These are phyloP conservation scores for Neoniphon sammara DNA, from an alignment of 2,797 vertebrate species.

Conservation along the genomic window DNA sequence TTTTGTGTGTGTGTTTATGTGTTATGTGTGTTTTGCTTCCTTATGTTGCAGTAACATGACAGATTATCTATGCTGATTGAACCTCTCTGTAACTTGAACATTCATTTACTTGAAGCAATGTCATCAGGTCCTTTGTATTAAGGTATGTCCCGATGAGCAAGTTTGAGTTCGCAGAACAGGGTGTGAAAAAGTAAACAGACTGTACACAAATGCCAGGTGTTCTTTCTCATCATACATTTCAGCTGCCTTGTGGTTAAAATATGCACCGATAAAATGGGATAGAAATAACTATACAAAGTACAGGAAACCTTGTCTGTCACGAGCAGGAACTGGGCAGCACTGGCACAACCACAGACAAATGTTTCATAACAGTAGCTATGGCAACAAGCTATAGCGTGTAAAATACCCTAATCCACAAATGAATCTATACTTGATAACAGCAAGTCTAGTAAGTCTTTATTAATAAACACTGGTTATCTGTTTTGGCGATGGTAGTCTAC, in stretches of 20 bases:
- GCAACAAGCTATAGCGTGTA: slow-evolving; percentile 37
- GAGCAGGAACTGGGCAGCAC: slow-evolving; percentile 54
- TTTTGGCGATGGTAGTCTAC: background rate
- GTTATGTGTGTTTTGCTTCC: background rate
- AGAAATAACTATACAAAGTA: slow-evolving; percentile 27
- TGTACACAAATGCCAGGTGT: background rate
- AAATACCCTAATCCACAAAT: slow-evolving; percentile 35
- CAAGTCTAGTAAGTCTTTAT: slow-evolving; percentile 2
- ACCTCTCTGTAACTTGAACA: background rate
- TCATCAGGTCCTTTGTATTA: background rate
- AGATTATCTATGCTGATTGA: background rate
- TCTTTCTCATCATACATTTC: slow-evolving; percentile 11
- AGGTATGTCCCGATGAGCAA: background rate
- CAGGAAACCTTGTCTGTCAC: slow-evolving; percentile 47
- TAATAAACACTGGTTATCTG: slow-evolving; percentile 5
- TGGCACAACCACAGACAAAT: slow-evolving; percentile 65
- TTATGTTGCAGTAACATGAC: background rate
- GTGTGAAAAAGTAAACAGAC: background rate
- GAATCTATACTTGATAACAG: slow-evolving; percentile 25
- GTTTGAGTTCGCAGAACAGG: background rate
- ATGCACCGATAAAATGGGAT: slow-evolving; percentile 4
- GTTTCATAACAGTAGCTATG: slow-evolving; percentile 62
- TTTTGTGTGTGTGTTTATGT: slow-evolving; percentile 5
- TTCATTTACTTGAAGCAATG: background rate
- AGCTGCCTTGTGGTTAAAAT: background rate